A percentile compares a stretch with the other conserved stretches of the same genome.
These are phyloP conservation scores for Rhimphoctona megacephalus DNA, from an alignment of 2,888 invertebrate genomes.

Conservation along the genomic window DNA sequence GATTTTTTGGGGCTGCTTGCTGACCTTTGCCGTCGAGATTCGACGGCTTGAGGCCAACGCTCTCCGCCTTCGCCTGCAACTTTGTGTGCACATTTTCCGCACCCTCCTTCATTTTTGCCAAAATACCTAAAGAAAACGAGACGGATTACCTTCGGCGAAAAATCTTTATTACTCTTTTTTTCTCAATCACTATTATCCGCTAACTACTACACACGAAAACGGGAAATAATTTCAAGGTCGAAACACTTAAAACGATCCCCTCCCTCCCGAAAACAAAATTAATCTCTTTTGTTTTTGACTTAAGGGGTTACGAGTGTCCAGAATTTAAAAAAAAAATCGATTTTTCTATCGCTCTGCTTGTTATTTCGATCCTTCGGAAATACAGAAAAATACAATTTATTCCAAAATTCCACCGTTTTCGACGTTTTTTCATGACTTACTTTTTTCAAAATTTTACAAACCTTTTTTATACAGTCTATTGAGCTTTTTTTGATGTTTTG, in stretches of 20 bases:
- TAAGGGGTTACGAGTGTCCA: neutral
- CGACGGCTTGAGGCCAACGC: constrained; percentile 87
- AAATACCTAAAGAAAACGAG: constrained; percentile 88
- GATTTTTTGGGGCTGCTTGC: constrained; percentile 63
- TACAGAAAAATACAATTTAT: neutral
- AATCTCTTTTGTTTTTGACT: neutral
- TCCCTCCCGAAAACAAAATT: neutral
- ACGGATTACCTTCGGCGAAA: constrained; percentile 67
- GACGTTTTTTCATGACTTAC: neutral
- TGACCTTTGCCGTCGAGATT: constrained; percentile 85
- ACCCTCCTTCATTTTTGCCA: constrained; percentile 98
- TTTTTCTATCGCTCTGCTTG: neutral
- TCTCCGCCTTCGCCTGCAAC: constrained; percentile 97
- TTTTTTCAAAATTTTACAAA: neutral
- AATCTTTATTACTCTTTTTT: constrained; percentile 38
- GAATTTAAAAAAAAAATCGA: neutral
- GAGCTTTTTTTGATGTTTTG: no score
- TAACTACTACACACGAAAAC: constrained; percentile 18
- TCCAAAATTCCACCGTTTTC: neutral
- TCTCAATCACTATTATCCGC: neutral
- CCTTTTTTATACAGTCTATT: no score
- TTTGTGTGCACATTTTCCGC: constrained; percentile 97
- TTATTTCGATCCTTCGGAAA: neutral
- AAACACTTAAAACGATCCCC: neutral
- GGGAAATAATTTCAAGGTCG: neutral